A percentile compares a stretch with the other conserved stretches of the same genome.
phyloP scores from a whole-genome alignment of 1,140 invertebrate genomes.

The Meteorus sp. region DNA sequence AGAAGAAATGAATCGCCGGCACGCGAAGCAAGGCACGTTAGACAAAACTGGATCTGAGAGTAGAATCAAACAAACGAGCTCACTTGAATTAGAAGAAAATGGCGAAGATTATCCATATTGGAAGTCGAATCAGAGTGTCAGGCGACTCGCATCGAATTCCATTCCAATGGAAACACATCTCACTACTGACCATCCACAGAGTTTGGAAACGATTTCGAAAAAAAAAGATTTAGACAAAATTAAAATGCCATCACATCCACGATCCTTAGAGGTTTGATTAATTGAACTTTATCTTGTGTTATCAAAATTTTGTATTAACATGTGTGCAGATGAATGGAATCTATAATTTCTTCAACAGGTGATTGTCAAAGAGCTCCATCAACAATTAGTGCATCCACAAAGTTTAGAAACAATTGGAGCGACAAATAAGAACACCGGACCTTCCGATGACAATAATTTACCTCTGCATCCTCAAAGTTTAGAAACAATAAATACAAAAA shows the following conservation, averaged over 20 bases:
- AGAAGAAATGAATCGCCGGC: no score
- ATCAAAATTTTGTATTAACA: neutral
- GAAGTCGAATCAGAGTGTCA: conserved; percentile 51
- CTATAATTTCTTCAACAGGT: conserved; percentile 37
- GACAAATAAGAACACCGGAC: conserved; percentile 50
- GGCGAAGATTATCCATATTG: conserved; percentile 50
- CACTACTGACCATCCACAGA: conserved; percentile 51
- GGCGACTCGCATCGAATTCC: conserved; percentile 47
- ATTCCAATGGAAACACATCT: conserved; percentile 50
- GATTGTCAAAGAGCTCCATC: conserved; percentile 52
- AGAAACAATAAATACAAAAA: conserved; percentile 57
- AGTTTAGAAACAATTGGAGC: conserved; percentile 56
- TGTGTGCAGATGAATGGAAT: conserved; percentile 12
- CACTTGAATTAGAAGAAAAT: conserved; percentile 50
- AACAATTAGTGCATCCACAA: conserved; percentile 54
- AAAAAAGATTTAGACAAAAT: conserved; percentile 54
- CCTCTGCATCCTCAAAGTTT: conserved; percentile 57
- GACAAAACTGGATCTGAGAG: conserved; percentile 56
- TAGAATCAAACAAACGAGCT: conserved; percentile 56
- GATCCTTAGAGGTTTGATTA: conserved; percentile 47
- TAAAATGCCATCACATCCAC: conserved; percentile 56
- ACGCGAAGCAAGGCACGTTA: conserved; percentile 47
- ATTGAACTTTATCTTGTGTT: conserved; percentile 7
- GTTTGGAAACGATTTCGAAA: conserved; percentile 54
- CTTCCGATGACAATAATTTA: conserved; percentile 56